Base-by-base conservation (phyloP, 2,113 vertebrate genomes). In the Gopherus evgoodei region DNA sequence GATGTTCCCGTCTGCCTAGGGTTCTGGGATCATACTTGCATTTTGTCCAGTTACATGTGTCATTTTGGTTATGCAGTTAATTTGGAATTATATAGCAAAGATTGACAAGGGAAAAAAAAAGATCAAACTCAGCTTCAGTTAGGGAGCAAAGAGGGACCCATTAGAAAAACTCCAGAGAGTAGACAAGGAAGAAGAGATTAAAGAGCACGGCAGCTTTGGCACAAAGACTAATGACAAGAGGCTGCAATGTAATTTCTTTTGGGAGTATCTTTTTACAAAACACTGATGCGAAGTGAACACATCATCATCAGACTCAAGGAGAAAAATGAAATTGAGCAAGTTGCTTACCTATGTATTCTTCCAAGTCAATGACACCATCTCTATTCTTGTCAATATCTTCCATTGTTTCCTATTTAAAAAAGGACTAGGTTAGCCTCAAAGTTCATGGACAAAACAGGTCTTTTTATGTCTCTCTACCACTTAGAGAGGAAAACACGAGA, bases 331-430 rank as follows among this genome's bases (percentile, higher is more conserved):
- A 24, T 21, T 10, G 3, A 7, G 35, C 38, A 11, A 17, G n/a
- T 57, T 11, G 95, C 98, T 98, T 95, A 99, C 99, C 99, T 3
- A 99, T 99, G 95, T 99, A 99, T 50, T 99, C 99, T 56, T 99
- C 98, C 79, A 99, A 95, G 92, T 99, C 98, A 14, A 99, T 99
- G 97, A 99, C 98, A 13, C 99, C 99, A 42, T 99, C 99, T 3
- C 98, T 98, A 27, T 99, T 99, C 98, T 99, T 99, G 97, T 99
- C 99, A 14, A 99, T 99, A 96, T 99, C 99, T 84, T 99, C 99
- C 96, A 99, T 99, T 0, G 99, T 99, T 97, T 99, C 99, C 99
- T 99, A 86, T 57, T 72, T 12, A 19, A 27, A 79, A 1, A 6
- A 4, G 0, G 3, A 17, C 54, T 24, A 2, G 13, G 35, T 3